phyloP scores from a whole-genome alignment of 2,113 vertebrate genomes.

The Pygathrix nemaeus region DNA sequence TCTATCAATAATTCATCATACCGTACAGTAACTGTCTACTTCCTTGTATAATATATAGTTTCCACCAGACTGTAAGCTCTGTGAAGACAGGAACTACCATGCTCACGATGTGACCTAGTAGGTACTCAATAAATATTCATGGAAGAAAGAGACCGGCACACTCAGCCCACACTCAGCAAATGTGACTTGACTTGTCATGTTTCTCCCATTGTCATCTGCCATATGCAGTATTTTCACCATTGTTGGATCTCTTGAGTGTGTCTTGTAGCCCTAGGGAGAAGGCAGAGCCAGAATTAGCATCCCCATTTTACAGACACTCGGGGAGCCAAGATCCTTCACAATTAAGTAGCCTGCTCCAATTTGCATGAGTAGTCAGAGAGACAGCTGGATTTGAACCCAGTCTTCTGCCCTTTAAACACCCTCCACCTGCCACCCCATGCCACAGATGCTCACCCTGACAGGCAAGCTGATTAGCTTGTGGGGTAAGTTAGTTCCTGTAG shows the following conservation, averaged over 20 bases:
- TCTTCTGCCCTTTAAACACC: neutral
- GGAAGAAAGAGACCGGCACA: neutral
- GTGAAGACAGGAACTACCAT: neutral
- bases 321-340: neutral
- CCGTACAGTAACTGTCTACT: neutral
- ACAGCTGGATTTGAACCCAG: neutral
- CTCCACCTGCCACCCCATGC: neutral
- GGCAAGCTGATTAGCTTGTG: rapidly evolving
- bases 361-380: neutral
- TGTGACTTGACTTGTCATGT: neutral
- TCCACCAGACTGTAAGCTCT: neutral
- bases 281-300: neutral
- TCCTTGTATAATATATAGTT: neutral
- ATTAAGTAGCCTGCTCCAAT: neutral
- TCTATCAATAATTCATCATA: neutral
- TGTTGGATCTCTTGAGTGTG: neutral
- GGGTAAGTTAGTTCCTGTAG: neutral
- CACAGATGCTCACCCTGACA: neutral
- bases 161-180: neutral
- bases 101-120: neutral
- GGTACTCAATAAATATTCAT: neutral
- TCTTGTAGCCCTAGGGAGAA: neutral
- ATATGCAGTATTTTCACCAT: neutral
- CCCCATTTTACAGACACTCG: neutral
- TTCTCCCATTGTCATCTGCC: neutral